Evolutionary conservation across 1,140 invertebrate species (phyloP).

Genomic region (Nymphalis io): DNA sequence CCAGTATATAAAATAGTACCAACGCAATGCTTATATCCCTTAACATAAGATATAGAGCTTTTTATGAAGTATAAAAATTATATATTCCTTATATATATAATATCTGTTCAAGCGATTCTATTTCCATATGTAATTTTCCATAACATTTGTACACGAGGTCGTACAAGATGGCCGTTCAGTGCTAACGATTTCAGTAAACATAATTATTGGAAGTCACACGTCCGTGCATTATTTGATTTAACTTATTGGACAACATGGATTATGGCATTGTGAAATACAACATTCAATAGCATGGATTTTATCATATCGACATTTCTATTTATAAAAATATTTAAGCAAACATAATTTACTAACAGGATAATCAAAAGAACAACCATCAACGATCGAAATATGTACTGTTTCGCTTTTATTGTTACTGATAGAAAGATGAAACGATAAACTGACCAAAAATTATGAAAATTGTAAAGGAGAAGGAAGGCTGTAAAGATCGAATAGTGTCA

Average conservation of each 20-base stretch:
- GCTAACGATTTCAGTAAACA: slow-evolving; percentile 73
- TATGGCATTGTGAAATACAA: slow-evolving; percentile 32
- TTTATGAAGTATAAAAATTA: too few species aligned
- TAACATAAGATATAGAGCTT: too few species aligned
- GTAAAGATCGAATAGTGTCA: too few species aligned
- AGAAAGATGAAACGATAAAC: too few species aligned
- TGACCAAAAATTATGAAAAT: too few species aligned
- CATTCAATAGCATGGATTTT: slow-evolving; percentile 5
- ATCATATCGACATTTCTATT: background rate
- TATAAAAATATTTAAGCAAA: background rate
- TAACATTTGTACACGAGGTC: slow-evolving; percentile 47
- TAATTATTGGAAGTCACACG: slow-evolving; percentile 76
- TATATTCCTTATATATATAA: background rate
- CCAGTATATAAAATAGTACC: too few species aligned
- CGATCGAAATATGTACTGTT: too few species aligned
- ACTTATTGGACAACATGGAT: slow-evolving; percentile 66
- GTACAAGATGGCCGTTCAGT: slow-evolving; percentile 53
- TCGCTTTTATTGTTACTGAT: too few species aligned
- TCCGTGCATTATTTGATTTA: slow-evolving; percentile 63
- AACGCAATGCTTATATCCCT: too few species aligned
- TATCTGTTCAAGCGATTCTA: slow-evolving; percentile 30
- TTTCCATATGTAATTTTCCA: slow-evolving; percentile 64
- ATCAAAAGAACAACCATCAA: too few species aligned
- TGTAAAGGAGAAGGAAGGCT: too few species aligned
- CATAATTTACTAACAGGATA: background rate